A percentile compares a stretch with the other conserved stretches of the same genome.
Evolutionary conservation across 2,888 invertebrate species (phyloP).

Genomic region (Malachius bipustulatus): DNA sequence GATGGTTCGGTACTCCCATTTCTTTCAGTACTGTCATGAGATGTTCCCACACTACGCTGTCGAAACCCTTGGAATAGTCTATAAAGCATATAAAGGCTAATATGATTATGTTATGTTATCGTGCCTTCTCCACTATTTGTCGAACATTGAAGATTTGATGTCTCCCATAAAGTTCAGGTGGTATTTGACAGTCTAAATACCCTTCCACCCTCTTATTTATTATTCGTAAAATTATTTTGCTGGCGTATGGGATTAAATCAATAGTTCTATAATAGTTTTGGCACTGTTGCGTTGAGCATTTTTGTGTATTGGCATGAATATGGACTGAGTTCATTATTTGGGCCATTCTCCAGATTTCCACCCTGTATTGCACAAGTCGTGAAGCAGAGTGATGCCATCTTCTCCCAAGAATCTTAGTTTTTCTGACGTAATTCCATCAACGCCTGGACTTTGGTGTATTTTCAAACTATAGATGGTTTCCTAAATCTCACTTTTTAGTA

Average conservation of each 20-base stretch:
- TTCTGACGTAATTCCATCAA: not conserved
- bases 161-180: slow-evolving; percentile 3
- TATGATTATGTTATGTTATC: no score
- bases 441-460: not conserved
- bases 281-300: slow-evolving; percentile 4
- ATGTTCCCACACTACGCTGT: no score
- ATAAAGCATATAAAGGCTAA: no score
- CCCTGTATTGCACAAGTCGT: not conserved
- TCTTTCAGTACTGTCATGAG: no score
- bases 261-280: slow-evolving; percentile 7
- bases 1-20: no score
- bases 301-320: slow-evolving; percentile 9
- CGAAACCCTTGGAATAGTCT: no score
- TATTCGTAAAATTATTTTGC: slow-evolving; percentile 4
- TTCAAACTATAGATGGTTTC: slow-evolving; percentile 2
- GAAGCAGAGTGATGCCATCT: not conserved
- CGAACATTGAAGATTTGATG: slow-evolving; percentile 6
- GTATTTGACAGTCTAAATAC: slow-evolving; percentile 7
- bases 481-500: no score
- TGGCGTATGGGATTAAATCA: slow-evolving; percentile 5
- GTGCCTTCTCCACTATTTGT: slow-evolving; percentile 1
- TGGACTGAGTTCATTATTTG: slow-evolving; percentile 2
- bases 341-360: slow-evolving; percentile 2
- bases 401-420: not conserved
- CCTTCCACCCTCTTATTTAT: not conserved